Percentiles rank a stretch among this genome's conserved stretches.
These are phyloP conservation scores for Grammomys dolichurus DNA, from an alignment of 2,113 vertebrate genomes.

Conservation along the genomic window DNA sequence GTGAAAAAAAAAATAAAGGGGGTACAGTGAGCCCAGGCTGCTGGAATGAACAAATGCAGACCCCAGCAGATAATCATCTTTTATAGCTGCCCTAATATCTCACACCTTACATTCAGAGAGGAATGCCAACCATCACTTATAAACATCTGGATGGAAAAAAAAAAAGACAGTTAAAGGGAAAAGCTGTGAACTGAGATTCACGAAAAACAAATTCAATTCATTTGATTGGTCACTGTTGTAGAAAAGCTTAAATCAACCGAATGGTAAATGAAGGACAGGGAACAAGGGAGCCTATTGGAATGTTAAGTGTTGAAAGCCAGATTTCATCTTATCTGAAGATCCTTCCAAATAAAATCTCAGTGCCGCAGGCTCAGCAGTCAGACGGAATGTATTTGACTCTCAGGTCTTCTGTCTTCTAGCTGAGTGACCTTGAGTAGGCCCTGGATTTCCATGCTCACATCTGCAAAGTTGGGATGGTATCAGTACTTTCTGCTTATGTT, in stretches of 20 bases:
- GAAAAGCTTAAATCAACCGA: conserved; percentile 58
- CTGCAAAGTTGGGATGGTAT: neutral
- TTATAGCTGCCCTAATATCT: neutral
- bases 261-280: conserved; percentile 31
- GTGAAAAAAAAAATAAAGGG: conserved; percentile 13
- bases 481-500: neutral
- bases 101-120: conserved; percentile 14
- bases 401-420: neutral
- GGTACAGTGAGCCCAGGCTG: neutral
- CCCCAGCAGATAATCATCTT: neutral
- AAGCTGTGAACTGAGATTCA: conserved; percentile 14
- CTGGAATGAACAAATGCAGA: neutral
- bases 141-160: conserved; percentile 27
- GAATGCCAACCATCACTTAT: neutral
- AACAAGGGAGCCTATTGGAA: neutral
- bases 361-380: neutral
- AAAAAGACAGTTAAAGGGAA: conserved; percentile 37
- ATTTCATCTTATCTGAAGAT: neutral
- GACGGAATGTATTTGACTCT: neutral
- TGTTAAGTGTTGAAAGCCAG: neutral
- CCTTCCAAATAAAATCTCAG: neutral
- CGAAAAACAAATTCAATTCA: conserved; percentile 62
- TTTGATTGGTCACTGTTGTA: conserved; percentile 31
- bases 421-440: neutral
- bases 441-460: neutral